phyloP scores from a whole-genome alignment of 2,113 vertebrate species.

The Ageneiosus marmoratus region DNA sequence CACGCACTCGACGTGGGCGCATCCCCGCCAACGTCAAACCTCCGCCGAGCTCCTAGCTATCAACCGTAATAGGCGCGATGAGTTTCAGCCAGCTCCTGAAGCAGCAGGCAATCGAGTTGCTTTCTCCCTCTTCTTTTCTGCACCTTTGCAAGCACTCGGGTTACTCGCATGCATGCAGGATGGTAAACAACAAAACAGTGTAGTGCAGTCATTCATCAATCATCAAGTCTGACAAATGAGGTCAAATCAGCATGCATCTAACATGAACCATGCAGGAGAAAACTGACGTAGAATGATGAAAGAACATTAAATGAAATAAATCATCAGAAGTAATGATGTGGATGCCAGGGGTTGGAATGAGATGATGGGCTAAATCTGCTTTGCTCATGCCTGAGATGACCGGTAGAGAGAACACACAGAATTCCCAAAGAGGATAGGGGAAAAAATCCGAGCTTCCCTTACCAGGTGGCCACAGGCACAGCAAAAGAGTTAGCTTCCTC shows the following conservation, averaged over 20 bases:
- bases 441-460: not conserved
- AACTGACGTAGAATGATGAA: not conserved
- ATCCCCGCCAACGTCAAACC: constrained; percentile 12
- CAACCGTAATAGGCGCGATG: constrained; percentile 16
- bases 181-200: constrained; percentile 33
- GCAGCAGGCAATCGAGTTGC: not conserved
- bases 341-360: constrained; percentile 26
- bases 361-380: constrained; percentile 32
- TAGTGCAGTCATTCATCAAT: constrained; percentile 36
- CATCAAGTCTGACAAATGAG: constrained; percentile 24
- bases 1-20: constrained; percentile 42
- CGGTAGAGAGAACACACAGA: not conserved
- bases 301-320: constrained; percentile 17
- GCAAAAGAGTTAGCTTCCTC: constrained; percentile 35
- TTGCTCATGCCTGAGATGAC: constrained; percentile 44
- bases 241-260: constrained; percentile 43
- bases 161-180: constrained; percentile 16
- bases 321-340: constrained; percentile 18
- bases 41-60: constrained; percentile 25
- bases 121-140: constrained; percentile 9
- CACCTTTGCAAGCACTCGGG: not conserved
- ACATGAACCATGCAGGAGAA: constrained; percentile 43
- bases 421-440: not conserved
- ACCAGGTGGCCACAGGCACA: constrained; percentile 7
- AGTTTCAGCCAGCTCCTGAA: constrained; percentile 12